Conservation (phyloP, 1,140 invertebrate species). For the Pachypeltis micranthus region DNA sequence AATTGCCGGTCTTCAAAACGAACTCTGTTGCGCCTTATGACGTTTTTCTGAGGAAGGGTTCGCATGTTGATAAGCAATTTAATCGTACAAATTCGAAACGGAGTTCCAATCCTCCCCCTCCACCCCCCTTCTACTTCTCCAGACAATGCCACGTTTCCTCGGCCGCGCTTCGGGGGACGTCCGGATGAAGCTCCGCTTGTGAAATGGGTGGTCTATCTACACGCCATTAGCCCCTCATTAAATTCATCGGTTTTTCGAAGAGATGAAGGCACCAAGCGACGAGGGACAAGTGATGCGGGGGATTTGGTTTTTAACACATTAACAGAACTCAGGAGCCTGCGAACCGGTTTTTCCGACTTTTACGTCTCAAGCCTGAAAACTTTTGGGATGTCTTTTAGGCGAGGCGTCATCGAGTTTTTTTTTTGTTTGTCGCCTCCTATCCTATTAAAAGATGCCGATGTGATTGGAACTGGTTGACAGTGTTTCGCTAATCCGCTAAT, state of each 20-base stretch:
- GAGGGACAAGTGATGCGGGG: background rate
- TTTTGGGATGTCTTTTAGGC: no score
- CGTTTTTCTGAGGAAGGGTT: no score
- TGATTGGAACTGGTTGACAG: no score
- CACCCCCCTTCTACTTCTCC: background rate
- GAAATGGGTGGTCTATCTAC: slow-evolving; percentile 11
- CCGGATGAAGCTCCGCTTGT: background rate
- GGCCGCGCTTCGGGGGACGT: background rate
- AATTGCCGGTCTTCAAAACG: no score
- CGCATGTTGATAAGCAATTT: slow-evolving; percentile 3
- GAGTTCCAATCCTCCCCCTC: background rate
- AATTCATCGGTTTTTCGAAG: background rate
- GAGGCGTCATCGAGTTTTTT: no score
- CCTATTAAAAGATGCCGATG: no score
- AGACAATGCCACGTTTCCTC: background rate
- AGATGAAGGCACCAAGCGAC: background rate
- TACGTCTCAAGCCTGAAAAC: no score
- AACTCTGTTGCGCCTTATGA: no score
- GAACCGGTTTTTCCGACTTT: background rate
- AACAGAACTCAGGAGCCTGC: background rate
- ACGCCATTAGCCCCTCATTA: slow-evolving; percentile 14
- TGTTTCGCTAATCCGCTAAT: no score
- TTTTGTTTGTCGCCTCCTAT: no score
- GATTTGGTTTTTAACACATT: slow-evolving; percentile 7
- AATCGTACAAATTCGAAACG: background rate